A percentile compares a stretch with the other conserved stretches of the same genome.
phyloP scores from a whole-genome alignment of 2,113 vertebrate species.

The Centropus unirufus region DNA sequence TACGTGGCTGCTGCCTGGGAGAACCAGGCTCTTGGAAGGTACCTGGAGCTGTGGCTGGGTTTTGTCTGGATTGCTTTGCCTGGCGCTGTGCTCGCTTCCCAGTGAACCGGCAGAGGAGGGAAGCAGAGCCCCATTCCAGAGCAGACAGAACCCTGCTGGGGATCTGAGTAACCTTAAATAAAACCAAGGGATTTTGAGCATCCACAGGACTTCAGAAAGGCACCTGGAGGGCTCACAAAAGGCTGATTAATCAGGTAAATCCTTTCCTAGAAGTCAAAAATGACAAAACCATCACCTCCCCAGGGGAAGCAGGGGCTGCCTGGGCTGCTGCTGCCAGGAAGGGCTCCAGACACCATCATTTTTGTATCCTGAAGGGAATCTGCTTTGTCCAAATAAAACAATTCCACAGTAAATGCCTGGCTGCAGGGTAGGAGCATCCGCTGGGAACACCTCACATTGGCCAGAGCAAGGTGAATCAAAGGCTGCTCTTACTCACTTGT shows the following conservation, averaged over 20 bases:
- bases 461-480: not conserved
- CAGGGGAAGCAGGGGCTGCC: not conserved
- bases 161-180: not conserved
- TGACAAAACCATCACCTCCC: not conserved
- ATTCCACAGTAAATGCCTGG: not conserved
- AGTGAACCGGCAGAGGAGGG: not conserved
- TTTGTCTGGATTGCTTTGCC: not conserved
- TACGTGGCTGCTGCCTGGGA: no score
- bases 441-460: not conserved
- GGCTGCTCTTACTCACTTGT: not conserved
- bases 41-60: not conserved
- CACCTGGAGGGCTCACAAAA: not conserved
- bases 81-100: not conserved
- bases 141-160: not conserved
- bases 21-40: no score
- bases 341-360: not conserved
- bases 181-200: not conserved
- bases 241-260: not conserved
- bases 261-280: not conserved
- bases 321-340: not conserved
- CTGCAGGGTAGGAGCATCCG: not conserved
- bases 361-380: not conserved
- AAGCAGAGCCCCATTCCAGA: not conserved
- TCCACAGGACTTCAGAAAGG: rapidly evolving
- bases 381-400: not conserved